Conservation (phyloP, 2,797 vertebrate genomes). For the Sebastes oblongus region DNA sequence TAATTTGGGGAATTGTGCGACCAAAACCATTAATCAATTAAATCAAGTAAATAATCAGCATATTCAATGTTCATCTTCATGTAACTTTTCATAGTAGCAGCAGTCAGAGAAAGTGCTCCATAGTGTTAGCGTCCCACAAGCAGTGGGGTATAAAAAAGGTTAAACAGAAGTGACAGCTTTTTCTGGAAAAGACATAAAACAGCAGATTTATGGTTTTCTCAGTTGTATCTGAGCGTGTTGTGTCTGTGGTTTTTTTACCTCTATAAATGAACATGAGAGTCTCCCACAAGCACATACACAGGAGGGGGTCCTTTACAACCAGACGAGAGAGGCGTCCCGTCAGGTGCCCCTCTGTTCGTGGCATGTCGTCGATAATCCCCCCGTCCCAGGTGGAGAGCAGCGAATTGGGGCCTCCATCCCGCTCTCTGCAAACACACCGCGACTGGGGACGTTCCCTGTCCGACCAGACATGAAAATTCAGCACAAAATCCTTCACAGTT, state of each 20-base stretch:
- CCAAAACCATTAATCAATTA: background rate
- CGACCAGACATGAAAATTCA: slow-evolving; percentile 30
- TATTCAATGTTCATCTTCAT: background rate
- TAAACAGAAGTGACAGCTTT: background rate
- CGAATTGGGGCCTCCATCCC: slow-evolving; percentile 77
- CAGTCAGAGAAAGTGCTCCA: background rate
- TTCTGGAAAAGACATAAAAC: background rate
- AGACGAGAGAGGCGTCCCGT: slow-evolving; percentile 84
- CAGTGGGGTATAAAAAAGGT: background rate
- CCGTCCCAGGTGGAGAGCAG: slow-evolving; percentile 86
- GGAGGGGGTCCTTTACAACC: slow-evolving; percentile 89
- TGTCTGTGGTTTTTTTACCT: slow-evolving; percentile 80
- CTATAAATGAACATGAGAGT: slow-evolving; percentile 96
- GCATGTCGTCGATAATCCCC: slow-evolving; percentile 74
- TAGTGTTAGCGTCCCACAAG: background rate
- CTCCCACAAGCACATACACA: slow-evolving; percentile 91
- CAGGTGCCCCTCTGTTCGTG: slow-evolving; percentile 75
- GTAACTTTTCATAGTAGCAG: background rate
- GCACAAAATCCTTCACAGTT: slow-evolving; percentile 7
- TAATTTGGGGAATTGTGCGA: background rate
- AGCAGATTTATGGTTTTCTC: background rate
- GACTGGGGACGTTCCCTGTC: slow-evolving; percentile 80
- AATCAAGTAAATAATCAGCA: background rate
- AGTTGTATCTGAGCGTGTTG: background rate
- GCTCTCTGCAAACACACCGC: slow-evolving; percentile 82